These are phyloP conservation scores for Pelagia noctiluca DNA, from an alignment of 30 jellyfish, hydroid and myxozoan genomes.

Conservation along the genomic window DNA sequence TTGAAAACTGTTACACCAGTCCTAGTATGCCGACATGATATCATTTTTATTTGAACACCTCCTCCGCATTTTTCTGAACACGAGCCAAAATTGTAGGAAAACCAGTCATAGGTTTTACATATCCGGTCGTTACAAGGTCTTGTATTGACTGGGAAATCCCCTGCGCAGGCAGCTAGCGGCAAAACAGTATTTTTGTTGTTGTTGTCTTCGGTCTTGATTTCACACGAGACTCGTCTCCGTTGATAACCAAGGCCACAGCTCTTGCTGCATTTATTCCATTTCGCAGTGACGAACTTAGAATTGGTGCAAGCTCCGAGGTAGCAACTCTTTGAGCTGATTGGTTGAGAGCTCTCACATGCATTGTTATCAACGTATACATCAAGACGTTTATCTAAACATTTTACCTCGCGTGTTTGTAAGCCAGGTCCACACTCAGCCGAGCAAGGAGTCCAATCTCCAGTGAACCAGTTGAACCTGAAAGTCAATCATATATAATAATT, in stretches of 20 bases:
- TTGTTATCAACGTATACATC: not conserved
- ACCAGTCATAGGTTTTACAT: constrained; percentile 56
- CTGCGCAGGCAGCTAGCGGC: constrained; percentile 54
- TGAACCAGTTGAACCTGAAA: constrained; percentile 42
- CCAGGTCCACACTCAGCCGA: constrained; percentile 55
- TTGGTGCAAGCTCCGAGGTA: constrained; percentile 34
- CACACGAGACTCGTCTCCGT: constrained; percentile 30
- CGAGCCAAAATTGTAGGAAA: constrained; percentile 17
- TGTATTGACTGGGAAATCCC: constrained; percentile 62
- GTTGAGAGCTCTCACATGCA: constrained; percentile 33
- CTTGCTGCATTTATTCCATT: constrained; percentile 59
- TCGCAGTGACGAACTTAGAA: not conserved
- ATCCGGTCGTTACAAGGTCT: constrained; percentile 31
- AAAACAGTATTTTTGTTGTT: too few species aligned
- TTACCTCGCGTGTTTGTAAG: constrained; percentile 45
- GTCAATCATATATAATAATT: not conserved
- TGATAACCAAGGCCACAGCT: constrained; percentile 54
- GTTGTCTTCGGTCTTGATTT: not conserved
- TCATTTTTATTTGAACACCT: constrained; percentile 30
- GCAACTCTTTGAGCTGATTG: constrained; percentile 26
- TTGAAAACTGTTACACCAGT: constrained; percentile 26
- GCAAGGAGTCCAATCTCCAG: constrained; percentile 54
- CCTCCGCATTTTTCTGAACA: constrained; percentile 70
- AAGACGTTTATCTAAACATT: constrained; percentile 25
- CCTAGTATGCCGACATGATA: constrained; percentile 26